phyloP scores from a whole-genome alignment of 2,888 invertebrate species.

The Noctua janthina region DNA sequence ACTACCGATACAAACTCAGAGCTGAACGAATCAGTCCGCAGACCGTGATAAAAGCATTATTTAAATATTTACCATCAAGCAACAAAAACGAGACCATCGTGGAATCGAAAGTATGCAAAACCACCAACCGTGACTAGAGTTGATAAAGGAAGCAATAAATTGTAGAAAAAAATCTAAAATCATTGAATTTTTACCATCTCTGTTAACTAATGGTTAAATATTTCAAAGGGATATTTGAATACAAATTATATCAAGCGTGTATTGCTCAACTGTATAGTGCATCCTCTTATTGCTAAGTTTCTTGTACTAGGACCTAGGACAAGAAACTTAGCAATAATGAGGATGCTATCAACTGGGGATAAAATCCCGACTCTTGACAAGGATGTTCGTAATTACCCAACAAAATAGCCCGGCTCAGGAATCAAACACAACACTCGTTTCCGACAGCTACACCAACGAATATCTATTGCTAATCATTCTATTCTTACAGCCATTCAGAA shows the following conservation, averaged over 20 bases:
- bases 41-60: conserved; percentile 38
- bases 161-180: neutral
- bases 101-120: conserved; percentile 41
- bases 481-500: conserved; percentile 10
- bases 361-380: no score
- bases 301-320: neutral
- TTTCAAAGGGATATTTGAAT: conserved; percentile 26
- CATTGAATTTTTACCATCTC: neutral
- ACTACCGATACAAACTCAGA: neutral
- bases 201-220: conserved; percentile 4
- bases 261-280: neutral
- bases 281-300: neutral
- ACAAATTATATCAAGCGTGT: neutral
- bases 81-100: conserved; percentile 21
- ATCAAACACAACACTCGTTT: neutral
- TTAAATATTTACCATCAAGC: conserved; percentile 28
- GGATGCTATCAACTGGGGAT: no score
- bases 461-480: neutral
- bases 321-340: no score
- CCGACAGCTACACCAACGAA: neutral
- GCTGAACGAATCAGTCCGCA: conserved; percentile 15
- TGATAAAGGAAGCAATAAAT: conserved; percentile 42
- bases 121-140: conserved; percentile 18
- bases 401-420: neutral
- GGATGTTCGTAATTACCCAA: no score